phyloP scores from a whole-genome alignment of 2,888 invertebrate species.

The Drosophila paracracens region DNA sequence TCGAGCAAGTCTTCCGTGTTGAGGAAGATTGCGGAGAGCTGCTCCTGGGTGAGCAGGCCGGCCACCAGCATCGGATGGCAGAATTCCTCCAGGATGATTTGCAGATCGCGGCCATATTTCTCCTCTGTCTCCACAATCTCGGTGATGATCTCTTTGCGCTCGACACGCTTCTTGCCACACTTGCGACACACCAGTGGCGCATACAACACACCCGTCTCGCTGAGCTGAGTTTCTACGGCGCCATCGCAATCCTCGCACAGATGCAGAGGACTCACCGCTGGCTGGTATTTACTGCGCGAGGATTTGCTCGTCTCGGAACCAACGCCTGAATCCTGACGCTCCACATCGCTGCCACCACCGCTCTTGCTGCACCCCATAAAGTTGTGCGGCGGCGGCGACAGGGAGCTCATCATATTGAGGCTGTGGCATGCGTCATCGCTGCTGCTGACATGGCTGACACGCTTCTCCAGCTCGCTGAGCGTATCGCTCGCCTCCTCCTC shows the following conservation, averaged over 20 bases:
- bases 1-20: slow-evolving; percentile 96
- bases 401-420: slow-evolving; percentile 85
- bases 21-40: slow-evolving; percentile 95
- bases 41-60: slow-evolving; percentile 95
- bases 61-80: slow-evolving; percentile 97
- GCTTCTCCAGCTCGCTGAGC: slow-evolving; percentile 86
- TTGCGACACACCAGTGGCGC: slow-evolving; percentile 94
- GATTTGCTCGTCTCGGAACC: slow-evolving; percentile 96
- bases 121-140: slow-evolving; percentile 98
- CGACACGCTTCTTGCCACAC: slow-evolving; percentile 94
- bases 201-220: slow-evolving; percentile 90
- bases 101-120: slow-evolving; percentile 96
- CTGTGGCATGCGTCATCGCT: slow-evolving; percentile 90
- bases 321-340: slow-evolving; percentile 96
- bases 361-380: slow-evolving; percentile 69
- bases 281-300: slow-evolving; percentile 90
- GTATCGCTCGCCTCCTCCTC: slow-evolving; percentile 88
- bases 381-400: slow-evolving; percentile 82
- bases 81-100: slow-evolving; percentile 96
- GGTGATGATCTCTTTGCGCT: slow-evolving; percentile 96
- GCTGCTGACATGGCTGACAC: slow-evolving; percentile 85
- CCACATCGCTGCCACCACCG: slow-evolving; percentile 88
- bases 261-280: slow-evolving; percentile 87
- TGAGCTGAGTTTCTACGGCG: slow-evolving; percentile 90
- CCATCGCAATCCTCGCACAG: slow-evolving; percentile 95